These are phyloP conservation scores for Diogma glabrata DNA, from an alignment of 2,888 invertebrate species.

Conservation along the genomic window DNA sequence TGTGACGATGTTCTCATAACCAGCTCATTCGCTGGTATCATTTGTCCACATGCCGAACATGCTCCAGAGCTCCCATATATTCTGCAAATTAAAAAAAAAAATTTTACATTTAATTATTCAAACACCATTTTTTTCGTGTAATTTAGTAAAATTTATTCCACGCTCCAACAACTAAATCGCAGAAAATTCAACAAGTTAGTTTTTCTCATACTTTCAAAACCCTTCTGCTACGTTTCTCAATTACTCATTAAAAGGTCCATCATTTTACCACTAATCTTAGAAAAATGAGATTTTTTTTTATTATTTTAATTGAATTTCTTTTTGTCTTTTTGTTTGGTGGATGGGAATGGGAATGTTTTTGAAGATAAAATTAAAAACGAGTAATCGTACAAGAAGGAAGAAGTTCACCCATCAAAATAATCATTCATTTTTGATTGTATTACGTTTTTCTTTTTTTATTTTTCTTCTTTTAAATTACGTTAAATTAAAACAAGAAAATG, in stretches of 20 bases:
- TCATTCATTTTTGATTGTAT: slow-evolving; percentile 2
- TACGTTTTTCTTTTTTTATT: no score
- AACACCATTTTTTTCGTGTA: no score
- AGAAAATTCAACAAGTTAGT: slow-evolving; percentile 2
- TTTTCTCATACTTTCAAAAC: background rate
- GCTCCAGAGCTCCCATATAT: slow-evolving; percentile 83
- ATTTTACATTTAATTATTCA: no score
- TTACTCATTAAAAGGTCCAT: slow-evolving; percentile 1
- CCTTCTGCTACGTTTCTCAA: background rate
- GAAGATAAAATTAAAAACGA: background rate
- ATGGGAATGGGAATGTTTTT: no score
- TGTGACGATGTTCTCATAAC: slow-evolving; percentile 59
- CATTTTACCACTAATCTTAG: slow-evolving; percentile 1
- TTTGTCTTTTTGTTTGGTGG: no score
- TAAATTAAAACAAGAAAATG: no score
- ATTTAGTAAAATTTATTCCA: no score
- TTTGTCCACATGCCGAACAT: slow-evolving; percentile 84
- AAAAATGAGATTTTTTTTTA: no score
- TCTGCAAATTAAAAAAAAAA: slow-evolving; percentile 43
- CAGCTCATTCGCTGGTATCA: slow-evolving; percentile 86
- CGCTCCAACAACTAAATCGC: no score
- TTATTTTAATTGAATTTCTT: no score
- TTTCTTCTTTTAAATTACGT: no score
- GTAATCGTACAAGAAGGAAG: background rate
- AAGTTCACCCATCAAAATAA: background rate